Conservation (phyloP, 2,797 vertebrate species). For the Pogoniulus pusillus region DNA sequence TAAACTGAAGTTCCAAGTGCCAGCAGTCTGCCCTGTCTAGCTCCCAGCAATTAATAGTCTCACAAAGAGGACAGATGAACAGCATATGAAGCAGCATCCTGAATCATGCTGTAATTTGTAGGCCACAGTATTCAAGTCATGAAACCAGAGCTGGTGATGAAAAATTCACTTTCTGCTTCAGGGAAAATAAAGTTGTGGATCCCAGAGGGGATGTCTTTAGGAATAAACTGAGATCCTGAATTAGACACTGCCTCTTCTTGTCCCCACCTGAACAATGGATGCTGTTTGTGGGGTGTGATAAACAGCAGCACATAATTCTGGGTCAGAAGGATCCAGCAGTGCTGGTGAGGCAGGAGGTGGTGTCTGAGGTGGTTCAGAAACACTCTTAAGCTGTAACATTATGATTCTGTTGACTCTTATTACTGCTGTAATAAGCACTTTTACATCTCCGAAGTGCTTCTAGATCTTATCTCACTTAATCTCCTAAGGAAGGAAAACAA, state of each 20-base stretch:
- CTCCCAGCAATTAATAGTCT: background rate
- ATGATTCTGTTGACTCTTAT: background rate
- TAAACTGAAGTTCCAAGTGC: background rate
- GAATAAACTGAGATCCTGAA: background rate
- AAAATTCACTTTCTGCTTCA: background rate
- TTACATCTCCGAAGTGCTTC: constrained; percentile 3
- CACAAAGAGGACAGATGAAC: background rate
- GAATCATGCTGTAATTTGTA: background rate
- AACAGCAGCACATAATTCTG: background rate
- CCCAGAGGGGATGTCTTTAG: background rate
- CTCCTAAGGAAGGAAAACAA: background rate
- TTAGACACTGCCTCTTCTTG: background rate
- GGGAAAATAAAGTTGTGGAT: background rate
- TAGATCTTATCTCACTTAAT: background rate
- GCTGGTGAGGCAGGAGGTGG: background rate
- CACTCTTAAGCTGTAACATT: background rate
- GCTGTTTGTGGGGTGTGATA: background rate
- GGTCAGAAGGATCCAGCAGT: background rate
- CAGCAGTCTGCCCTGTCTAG: background rate
- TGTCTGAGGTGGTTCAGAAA: background rate
- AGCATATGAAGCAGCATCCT: background rate
- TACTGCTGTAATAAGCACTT: background rate
- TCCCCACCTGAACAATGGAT: background rate
- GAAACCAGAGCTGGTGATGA: background rate
- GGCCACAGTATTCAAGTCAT: background rate